Evolutionary conservation across 2,113 vertebrate species (phyloP).

Genomic region (Salvelinus sp.): DNA sequence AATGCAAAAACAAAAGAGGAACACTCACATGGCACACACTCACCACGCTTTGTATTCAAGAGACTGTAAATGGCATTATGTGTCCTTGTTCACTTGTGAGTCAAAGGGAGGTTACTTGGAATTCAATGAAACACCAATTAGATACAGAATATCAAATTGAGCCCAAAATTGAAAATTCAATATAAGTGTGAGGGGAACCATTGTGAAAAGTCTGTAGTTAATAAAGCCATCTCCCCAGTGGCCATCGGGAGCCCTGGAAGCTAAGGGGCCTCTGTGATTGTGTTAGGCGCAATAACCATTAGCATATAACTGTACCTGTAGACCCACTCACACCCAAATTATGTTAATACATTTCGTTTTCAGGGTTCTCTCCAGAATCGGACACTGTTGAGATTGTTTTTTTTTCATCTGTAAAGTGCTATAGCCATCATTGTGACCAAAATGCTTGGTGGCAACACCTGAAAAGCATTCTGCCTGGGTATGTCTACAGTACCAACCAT

Average conservation of each 20-base stretch:
- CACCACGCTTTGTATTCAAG: neutral
- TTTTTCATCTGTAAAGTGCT: neutral
- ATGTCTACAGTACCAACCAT: too few species aligned
- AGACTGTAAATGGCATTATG: conserved; percentile 13
- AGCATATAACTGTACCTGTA: conserved; percentile 3
- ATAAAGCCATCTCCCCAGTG: conserved; percentile 41
- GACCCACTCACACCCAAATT: conserved; percentile 1
- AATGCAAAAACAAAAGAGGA: neutral
- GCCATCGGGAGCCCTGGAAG: conserved; percentile 26
- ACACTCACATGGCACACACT: neutral
- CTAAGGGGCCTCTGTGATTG: conserved; percentile 27
- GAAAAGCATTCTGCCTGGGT: too few species aligned
- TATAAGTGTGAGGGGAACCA: conserved; percentile 34
- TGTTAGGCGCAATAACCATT: conserved; percentile 21
- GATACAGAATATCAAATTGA: conserved; percentile 54
- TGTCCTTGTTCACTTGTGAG: conserved; percentile 23
- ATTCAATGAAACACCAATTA: conserved; percentile 59
- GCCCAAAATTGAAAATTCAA: conserved; percentile 43
- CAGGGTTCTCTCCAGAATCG: neutral
- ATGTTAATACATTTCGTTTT: neutral
- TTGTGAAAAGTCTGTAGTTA: conserved; percentile 45
- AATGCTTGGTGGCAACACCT: neutral
- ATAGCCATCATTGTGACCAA: neutral
- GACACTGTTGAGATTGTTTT: neutral
- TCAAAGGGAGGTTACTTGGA: conserved; percentile 46